Evolutionary conservation across 2,113 vertebrate genomes (phyloP).

Genomic region (Pholis gunnellus): DNA sequence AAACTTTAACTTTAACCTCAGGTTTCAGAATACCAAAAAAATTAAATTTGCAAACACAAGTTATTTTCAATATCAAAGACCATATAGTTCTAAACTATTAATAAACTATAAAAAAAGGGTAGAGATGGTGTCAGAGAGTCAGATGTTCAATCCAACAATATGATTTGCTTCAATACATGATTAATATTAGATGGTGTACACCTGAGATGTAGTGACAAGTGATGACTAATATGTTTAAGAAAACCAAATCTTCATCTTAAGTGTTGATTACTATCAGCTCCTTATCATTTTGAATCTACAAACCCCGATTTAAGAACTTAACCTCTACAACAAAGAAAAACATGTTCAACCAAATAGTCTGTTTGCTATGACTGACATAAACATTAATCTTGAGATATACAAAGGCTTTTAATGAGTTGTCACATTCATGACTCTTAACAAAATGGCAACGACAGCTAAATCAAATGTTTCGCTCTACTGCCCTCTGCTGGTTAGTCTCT

Average conservation of each 20-base stretch:
- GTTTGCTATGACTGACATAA: not conserved
- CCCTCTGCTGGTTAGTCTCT: slow-evolving; percentile 63
- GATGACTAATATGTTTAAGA: not conserved
- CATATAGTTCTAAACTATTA: not conserved
- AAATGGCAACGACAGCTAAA: slow-evolving; percentile 29
- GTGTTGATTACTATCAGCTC: not conserved
- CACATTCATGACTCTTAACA: slow-evolving; percentile 1
- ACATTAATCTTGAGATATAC: not conserved
- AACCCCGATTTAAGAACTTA: not conserved
- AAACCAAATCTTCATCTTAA: not conserved
- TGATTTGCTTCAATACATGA: not conserved
- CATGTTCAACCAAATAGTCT: too few species aligned
- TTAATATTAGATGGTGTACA: not conserved
- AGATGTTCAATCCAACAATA: not conserved
- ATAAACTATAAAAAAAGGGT: not conserved
- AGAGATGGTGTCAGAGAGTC: not conserved
- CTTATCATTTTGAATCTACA: not conserved
- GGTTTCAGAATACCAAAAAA: not conserved
- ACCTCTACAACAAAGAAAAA: not conserved
- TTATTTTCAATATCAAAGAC: not conserved
- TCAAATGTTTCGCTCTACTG: slow-evolving; percentile 21
- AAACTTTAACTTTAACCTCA: slow-evolving; percentile 28
- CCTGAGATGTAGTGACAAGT: not conserved
- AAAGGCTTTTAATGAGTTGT: not conserved
- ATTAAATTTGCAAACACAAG: not conserved